phyloP scores from a whole-genome alignment of 2,113 vertebrate species.

The Malurus cyaneus region DNA sequence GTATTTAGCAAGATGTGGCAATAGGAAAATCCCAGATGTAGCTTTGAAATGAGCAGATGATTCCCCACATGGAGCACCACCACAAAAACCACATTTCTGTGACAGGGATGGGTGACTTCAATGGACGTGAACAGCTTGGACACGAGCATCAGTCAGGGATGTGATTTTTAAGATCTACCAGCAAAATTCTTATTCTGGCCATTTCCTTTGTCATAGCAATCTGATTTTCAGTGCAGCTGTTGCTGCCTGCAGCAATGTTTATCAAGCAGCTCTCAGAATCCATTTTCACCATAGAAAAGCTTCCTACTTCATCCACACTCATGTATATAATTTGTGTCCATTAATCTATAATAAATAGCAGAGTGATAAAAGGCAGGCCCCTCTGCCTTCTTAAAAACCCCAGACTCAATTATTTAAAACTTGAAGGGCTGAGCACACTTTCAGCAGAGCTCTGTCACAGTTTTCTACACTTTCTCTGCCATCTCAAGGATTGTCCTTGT shows the following conservation, averaged over 20 bases:
- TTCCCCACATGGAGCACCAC: neutral
- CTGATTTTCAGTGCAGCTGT: neutral
- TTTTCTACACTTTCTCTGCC: neutral
- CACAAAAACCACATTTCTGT: neutral
- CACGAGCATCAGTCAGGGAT: neutral
- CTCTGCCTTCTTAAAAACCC: neutral
- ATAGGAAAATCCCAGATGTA: neutral
- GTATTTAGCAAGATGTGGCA: neutral
- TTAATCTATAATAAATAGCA: neutral
- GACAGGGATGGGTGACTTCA: neutral
- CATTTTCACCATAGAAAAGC: neutral
- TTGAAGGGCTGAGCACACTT: neutral
- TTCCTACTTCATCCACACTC: neutral
- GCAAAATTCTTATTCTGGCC: neutral
- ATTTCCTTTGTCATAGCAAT: neutral
- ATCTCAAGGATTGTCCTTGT: neutral
- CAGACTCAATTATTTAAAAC: neutral
- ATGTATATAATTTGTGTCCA: neutral
- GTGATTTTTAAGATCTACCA: neutral
- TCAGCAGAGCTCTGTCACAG: neutral
- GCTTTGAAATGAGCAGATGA: neutral
- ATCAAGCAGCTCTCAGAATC: neutral
- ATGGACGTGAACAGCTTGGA: neutral
- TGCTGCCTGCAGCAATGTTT: neutral
- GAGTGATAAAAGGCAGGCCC: neutral